Evolutionary conservation across 1,140 invertebrate genomes (phyloP).

Genomic region (Onthophagus taurus): DNA sequence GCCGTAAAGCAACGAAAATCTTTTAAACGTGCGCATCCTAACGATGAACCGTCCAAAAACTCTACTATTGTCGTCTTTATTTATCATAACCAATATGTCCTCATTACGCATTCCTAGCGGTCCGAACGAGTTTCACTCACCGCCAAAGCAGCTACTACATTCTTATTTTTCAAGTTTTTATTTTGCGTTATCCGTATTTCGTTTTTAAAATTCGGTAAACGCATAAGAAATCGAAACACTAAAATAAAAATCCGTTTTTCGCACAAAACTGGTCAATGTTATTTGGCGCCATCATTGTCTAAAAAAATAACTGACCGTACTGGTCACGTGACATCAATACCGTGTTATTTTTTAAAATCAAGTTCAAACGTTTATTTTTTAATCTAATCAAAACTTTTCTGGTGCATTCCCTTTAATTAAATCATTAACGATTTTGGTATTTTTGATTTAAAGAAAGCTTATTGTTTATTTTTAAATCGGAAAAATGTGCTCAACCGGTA

Average conservation of each 20-base stretch:
- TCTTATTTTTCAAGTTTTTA: conserved; percentile 15
- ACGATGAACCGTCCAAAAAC: conserved; percentile 15
- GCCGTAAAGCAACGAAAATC: neutral
- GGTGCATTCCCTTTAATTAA: too few relatives aligned
- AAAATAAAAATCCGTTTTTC: conserved; percentile 29
- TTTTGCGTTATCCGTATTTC: conserved; percentile 8
- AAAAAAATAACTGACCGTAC: conserved; percentile 40
- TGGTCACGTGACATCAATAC: conserved; percentile 43
- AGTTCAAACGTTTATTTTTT: too few relatives aligned
- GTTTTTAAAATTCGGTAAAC: neutral
- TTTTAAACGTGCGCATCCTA: conserved; percentile 1
- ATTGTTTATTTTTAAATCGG: too few relatives aligned
- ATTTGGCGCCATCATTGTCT: conserved; percentile 52
- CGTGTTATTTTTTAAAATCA: conserved; percentile 33
- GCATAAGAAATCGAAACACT: conserved; percentile 33
- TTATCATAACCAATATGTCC: conserved; percentile 45
- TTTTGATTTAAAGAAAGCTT: too few relatives aligned
- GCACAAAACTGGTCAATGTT: conserved; percentile 17
- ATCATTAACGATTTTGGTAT: too few relatives aligned
- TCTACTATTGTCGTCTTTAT: conserved; percentile 17
- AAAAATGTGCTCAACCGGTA: too few relatives aligned
- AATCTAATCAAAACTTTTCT: too few relatives aligned
- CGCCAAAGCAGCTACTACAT: conserved; percentile 13
- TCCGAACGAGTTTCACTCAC: conserved; percentile 6
- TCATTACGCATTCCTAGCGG: conserved; percentile 41